Conservation (phyloP, 2,113 vertebrate species). For the Sapajus apella region DNA sequence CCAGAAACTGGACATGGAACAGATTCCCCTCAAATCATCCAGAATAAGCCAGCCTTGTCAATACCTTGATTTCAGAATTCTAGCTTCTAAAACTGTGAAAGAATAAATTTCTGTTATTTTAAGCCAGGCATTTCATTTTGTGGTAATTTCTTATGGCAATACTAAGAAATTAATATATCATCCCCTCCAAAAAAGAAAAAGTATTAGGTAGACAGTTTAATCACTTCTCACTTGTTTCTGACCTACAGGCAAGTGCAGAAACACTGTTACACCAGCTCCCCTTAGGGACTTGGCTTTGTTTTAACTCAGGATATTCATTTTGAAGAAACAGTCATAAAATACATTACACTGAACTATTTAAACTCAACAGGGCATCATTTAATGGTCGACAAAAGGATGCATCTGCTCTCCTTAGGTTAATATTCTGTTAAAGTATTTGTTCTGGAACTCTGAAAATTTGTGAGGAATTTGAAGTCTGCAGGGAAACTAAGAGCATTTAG, state of each 20-base stretch:
- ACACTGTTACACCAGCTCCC: not conserved
- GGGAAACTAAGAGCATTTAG: constrained; percentile 38
- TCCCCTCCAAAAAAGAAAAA: not conserved
- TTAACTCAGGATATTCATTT: constrained; percentile 6
- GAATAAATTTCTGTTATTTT: not conserved
- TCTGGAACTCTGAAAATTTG: constrained; percentile 41
- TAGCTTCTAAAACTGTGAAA: not conserved
- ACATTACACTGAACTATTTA: not conserved
- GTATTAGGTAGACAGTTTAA: not conserved
- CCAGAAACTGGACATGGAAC: not conserved
- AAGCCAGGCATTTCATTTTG: not conserved
- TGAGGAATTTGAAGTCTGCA: constrained; percentile 38
- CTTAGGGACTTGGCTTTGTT: not conserved
- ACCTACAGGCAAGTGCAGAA: not conserved
- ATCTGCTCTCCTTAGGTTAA: constrained; percentile 4
- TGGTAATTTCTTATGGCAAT: not conserved
- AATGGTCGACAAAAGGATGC: constrained; percentile 8
- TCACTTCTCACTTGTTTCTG: not conserved
- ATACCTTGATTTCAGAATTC: not conserved
- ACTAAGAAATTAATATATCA: not conserved
- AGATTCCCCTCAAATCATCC: not conserved
- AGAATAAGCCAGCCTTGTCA: not conserved
- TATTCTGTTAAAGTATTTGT: constrained; percentile 53
- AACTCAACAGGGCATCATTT: constrained; percentile 13
- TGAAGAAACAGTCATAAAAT: not conserved